phyloP scores from a whole-genome alignment of 2,797 vertebrate species.

The Pangasius sanitwongsei region DNA sequence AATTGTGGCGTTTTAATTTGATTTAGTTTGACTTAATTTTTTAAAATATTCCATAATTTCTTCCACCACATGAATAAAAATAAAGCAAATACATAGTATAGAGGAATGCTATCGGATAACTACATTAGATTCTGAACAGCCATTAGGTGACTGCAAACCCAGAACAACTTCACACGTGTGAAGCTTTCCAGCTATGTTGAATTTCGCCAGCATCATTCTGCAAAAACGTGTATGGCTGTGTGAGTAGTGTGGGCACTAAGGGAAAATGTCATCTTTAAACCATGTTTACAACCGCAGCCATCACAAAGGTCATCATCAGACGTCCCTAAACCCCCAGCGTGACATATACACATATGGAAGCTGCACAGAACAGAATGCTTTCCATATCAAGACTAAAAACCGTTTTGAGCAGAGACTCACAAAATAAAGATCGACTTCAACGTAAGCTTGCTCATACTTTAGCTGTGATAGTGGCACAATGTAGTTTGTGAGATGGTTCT shows the following conservation, averaged over 20 bases:
- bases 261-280: constrained; percentile 50
- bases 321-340: background rate
- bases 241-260: constrained; percentile 14
- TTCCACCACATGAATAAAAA: background rate
- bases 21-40: background rate
- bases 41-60: background rate
- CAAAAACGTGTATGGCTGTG: background rate
- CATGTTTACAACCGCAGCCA: constrained; percentile 37
- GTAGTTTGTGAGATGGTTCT: background rate
- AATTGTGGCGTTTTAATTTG: background rate
- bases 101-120: background rate
- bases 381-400: background rate
- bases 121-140: background rate
- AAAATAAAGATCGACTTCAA: background rate
- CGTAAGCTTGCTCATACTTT: background rate
- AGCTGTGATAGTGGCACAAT: too few relatives aligned
- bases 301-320: constrained; percentile 4
- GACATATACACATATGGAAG: background rate
- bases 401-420: background rate
- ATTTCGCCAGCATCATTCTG: constrained; percentile 11
- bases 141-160: background rate
- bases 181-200: background rate
- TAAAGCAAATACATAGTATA: background rate
- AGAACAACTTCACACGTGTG: background rate
- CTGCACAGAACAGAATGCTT: background rate